Evolutionary conservation across 2,888 invertebrate species (phyloP).

Genomic region (Spodoptera littoralis): DNA sequence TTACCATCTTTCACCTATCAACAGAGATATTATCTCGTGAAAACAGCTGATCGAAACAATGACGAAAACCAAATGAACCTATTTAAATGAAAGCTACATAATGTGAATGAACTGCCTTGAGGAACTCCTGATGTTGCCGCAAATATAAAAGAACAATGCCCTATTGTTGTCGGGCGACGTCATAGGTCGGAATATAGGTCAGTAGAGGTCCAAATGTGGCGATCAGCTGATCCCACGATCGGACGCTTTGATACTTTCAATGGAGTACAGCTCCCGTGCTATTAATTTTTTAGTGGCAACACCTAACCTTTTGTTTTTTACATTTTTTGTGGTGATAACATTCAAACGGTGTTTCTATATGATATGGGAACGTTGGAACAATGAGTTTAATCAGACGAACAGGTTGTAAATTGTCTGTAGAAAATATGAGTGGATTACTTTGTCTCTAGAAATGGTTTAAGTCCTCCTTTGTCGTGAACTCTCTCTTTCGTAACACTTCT

Average conservation of each 20-base stretch:
- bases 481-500: conserved; percentile 46
- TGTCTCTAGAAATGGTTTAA: conserved; percentile 22
- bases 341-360: conserved; percentile 42
- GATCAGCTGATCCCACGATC: conserved; percentile 85
- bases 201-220: conserved; percentile 82
- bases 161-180: conserved; percentile 86
- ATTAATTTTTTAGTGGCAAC: conserved; percentile 57
- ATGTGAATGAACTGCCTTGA: conserved; percentile 87
- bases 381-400: conserved; percentile 46
- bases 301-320: conserved; percentile 53
- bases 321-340: conserved; percentile 33
- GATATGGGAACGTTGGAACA: conserved; percentile 51
- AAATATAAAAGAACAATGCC: conserved; percentile 88
- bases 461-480: conserved; percentile 30
- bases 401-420: conserved; percentile 51
- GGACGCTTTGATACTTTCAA: conserved; percentile 63
- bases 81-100: conserved; percentile 70
- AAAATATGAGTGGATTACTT: conserved; percentile 47
- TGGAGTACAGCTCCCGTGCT: conserved; percentile 57
- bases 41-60: conserved; percentile 86
- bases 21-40: conserved; percentile 80
- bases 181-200: conserved; percentile 87
- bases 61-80: conserved; percentile 86
- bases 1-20: conserved; percentile 79
- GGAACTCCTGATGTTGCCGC: conserved; percentile 84